Evolutionary conservation across 2,888 invertebrate species (phyloP).

Genomic region (Halictus quadricinctus): DNA sequence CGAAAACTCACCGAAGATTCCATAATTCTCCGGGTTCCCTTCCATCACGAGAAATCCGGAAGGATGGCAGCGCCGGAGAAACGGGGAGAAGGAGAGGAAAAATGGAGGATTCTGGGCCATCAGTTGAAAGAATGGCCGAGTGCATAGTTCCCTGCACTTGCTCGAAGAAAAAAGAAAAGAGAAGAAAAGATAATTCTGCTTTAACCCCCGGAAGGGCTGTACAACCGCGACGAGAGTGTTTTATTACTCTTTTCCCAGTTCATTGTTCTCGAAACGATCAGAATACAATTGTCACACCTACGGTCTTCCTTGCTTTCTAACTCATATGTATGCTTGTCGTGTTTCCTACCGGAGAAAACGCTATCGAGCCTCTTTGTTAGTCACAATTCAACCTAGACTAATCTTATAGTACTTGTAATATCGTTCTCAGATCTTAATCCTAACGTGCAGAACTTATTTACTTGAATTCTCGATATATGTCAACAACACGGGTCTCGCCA

Average conservation of each 20-base stretch:
- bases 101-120: slow-evolving; percentile 52
- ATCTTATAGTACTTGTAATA: too few species aligned
- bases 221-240: slow-evolving; percentile 49
- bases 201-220: slow-evolving; percentile 63
- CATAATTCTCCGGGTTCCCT: slow-evolving; percentile 56
- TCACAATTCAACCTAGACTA: too few species aligned
- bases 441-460: too few species aligned
- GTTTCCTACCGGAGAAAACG: too few species aligned
- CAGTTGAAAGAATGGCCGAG: slow-evolving; percentile 62
- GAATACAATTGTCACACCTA: slow-evolving; percentile 46
- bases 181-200: slow-evolving; percentile 69
- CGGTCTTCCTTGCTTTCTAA: slow-evolving; percentile 23
- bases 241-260: slow-evolving; percentile 69
- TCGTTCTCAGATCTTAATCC: too few species aligned
- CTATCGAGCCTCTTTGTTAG: too few species aligned
- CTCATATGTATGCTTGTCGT: slow-evolving; percentile 43
- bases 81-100: neutral
- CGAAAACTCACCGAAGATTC: slow-evolving; percentile 42
- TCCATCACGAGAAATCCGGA: slow-evolving; percentile 53
- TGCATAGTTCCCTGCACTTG: slow-evolving; percentile 62
- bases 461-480: too few species aligned
- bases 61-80: neutral
- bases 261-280: slow-evolving; percentile 68
- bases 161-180: slow-evolving; percentile 21
- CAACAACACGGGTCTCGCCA: too few species aligned